Conservation (phyloP, 2,888 invertebrate genomes). For the Drosophila limbata region DNA sequence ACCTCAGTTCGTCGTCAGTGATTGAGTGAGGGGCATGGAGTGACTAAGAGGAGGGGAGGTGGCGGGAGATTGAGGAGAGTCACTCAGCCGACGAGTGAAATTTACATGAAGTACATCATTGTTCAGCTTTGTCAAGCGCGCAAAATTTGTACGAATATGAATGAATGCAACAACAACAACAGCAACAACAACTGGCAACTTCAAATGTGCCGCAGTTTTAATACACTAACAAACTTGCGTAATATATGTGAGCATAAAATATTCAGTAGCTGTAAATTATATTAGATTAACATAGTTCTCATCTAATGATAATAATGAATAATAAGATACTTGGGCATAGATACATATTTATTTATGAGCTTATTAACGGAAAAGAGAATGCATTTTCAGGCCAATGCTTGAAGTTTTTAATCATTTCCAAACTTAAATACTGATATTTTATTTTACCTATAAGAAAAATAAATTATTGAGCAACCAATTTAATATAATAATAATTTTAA, state of each 20-base stretch:
- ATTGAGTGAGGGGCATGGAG: constrained; percentile 21
- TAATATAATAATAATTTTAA: neutral
- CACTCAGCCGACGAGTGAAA: constrained; percentile 77
- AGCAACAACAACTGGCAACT: constrained; percentile 19
- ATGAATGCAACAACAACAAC: constrained; percentile 65
- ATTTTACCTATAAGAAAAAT: neutral
- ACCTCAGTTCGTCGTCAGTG: constrained; percentile 47
- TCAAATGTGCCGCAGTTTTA: constrained; percentile 24
- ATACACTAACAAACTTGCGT: constrained; percentile 43
- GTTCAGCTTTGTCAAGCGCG: constrained; percentile 82
- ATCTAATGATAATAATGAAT: neutral
- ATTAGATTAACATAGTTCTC: constrained; percentile 10
- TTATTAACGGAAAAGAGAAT: constrained; percentile 1
- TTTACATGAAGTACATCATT: constrained; percentile 82
- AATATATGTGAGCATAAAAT: neutral
- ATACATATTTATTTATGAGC: neutral
- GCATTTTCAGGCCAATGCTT: constrained; percentile 4
- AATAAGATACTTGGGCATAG: constrained; percentile 1
- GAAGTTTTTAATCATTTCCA: too few species aligned
- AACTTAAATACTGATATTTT: too few species aligned
- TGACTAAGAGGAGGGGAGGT: neutral
- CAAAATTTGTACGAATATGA: constrained; percentile 82
- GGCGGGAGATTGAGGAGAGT: constrained; percentile 10
- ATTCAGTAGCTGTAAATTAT: constrained; percentile 17
- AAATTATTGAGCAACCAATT: neutral